phyloP scores from a whole-genome alignment of 1,140 invertebrate genomes.

The Macrobrachium nipponense region DNA sequence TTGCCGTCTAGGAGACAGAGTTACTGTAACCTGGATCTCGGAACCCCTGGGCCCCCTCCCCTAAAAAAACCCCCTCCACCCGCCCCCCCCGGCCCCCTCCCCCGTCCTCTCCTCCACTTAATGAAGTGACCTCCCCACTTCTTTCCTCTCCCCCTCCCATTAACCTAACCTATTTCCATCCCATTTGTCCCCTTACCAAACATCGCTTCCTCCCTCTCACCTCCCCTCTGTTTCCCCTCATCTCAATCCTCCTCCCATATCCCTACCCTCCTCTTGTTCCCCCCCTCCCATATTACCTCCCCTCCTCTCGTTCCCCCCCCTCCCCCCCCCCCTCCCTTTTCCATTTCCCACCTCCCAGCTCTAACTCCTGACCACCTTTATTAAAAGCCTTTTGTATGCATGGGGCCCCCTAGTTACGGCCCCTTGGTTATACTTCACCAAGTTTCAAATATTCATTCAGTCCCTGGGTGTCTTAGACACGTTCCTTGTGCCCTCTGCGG shows the following conservation, averaged over 20 bases:
- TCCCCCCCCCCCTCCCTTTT: not conserved
- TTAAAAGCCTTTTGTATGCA: no score
- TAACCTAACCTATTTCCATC: not conserved
- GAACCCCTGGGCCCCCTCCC: not conserved
- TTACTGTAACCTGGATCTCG: no score
- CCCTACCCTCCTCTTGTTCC: not conserved
- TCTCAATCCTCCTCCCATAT: conserved; percentile 9
- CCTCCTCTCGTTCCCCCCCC: conserved; percentile 11
- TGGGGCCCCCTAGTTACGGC: no score
- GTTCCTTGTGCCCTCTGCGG: no score
- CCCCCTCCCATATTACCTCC: conserved; percentile 13
- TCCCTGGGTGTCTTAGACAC: no score
- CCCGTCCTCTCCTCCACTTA: not conserved
- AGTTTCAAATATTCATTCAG: no score
- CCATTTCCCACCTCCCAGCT: no score
- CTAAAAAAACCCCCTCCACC: not conserved
- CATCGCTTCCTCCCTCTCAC: not conserved
- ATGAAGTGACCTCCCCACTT: not conserved
- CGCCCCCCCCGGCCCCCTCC: not conserved
- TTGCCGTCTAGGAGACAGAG: no score
- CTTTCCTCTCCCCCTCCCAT: not conserved
- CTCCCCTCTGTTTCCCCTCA: not conserved
- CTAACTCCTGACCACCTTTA: no score
- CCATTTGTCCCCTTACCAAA: not conserved
- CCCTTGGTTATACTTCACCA: no score